Evolutionary conservation across 1,140 invertebrate species (phyloP), one percentile per base, ranked within the genome.

Genomic region (Hirudo medicinalis): DNA sequence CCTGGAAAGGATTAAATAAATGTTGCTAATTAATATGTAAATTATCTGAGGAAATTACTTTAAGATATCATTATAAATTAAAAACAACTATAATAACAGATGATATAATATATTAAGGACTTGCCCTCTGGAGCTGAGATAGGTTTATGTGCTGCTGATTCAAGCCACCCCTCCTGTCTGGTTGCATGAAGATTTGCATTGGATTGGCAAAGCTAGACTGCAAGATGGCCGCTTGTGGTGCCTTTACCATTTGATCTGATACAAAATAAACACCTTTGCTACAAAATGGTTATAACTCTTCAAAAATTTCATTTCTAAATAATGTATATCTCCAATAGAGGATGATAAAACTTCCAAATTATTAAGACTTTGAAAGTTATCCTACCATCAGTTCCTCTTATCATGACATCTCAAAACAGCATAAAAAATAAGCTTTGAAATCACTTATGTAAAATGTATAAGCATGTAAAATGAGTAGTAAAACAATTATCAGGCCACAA

Each of bases 171-270:
- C 57, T 13, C 29, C 57, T 63, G 19, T 63, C 57, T 32, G 57
- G 57, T 32, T 63, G 57, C 57, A 63, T 63, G 29, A 63, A 63
- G 9, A 63, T 63, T 63, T 63, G 57, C 57, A 63, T 63, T 13
- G 57, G 57, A 63, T 63, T 63, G 57, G 57, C 57, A 63, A 63
- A 63, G 57, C 57, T 63, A 13, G 57, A 63, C 57, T 63, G 57
- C 29, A 63, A 32, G 20, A 63, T 63, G 57, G 57, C 57, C 17
- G 57, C 57, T 15, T 63, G 57, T 25, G 57, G 22, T 20, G 57
- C 22, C 29, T 63, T 63, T 13, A 22, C 57, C 29, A 63, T 25
- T 32, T 63, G 57, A 32, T 63, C 57, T 22, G 57, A 9, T 25
- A 25, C 54, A n/a, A 25, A n/a, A n/a, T 9, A 25, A 36, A 36